Conservation (phyloP, 1,140 invertebrate genomes). For the Panonychus citri region DNA sequence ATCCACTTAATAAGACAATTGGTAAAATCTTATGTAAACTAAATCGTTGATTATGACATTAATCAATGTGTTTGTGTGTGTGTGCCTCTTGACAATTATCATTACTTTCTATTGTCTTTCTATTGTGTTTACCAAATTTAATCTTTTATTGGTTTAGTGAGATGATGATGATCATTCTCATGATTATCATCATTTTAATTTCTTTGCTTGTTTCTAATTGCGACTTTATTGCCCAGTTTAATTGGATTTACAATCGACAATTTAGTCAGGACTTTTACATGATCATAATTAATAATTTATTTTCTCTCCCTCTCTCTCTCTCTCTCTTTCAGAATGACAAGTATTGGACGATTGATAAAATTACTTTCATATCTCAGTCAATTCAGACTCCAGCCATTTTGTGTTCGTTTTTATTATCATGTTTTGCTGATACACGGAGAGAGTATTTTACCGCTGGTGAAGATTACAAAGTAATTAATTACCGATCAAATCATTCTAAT, state of each 20-base stretch:
- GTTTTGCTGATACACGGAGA: slow-evolving; percentile 1
- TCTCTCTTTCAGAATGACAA: neutral
- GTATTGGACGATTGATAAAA: neutral
- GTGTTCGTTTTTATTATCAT: neutral
- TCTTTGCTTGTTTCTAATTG: too few species aligned
- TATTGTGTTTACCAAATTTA: too few species aligned
- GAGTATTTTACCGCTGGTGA: neutral
- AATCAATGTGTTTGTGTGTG: neutral
- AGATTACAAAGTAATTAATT: neutral
- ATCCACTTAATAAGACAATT: neutral
- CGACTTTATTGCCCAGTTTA: too few species aligned
- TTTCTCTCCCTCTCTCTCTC: neutral
- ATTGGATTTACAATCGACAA: too few species aligned
- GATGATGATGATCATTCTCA: too few species aligned
- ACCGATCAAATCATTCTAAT: neutral
- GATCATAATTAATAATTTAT: too few species aligned
- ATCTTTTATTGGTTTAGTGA: too few species aligned
- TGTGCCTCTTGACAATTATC: too few species aligned
- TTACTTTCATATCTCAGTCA: neutral
- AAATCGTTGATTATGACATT: neutral
- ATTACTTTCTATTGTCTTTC: too few species aligned
- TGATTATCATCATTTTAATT: too few species aligned
- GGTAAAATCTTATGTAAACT: neutral
- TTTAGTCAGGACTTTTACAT: too few species aligned
- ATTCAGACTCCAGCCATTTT: neutral